These are phyloP conservation scores for Rhinoptilus africanus DNA, from an alignment of 2,113 vertebrate species.

Conservation along the genomic window DNA sequence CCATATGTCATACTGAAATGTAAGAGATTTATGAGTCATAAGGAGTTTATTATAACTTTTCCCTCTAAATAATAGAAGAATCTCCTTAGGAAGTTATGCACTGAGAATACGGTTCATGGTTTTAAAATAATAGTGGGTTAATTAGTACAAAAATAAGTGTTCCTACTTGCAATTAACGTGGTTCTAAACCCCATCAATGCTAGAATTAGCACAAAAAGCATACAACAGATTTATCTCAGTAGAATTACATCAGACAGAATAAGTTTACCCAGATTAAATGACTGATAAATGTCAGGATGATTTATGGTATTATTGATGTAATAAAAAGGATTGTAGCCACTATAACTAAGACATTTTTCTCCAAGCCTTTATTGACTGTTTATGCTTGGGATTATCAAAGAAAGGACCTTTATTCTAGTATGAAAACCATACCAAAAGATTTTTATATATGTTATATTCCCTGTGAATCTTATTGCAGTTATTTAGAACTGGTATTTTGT, in stretches of 20 bases:
- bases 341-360: background rate
- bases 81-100: background rate
- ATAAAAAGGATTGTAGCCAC: background rate
- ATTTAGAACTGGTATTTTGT: background rate
- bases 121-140: conserved; percentile 1
- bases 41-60: background rate
- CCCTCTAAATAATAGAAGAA: background rate
- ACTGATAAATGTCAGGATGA: conserved; percentile 22
- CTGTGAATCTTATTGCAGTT: background rate
- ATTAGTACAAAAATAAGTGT: background rate
- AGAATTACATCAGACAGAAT: background rate
- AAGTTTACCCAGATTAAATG: conserved; percentile 23
- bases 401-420: background rate
- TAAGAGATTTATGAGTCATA: background rate
- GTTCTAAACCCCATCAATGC: background rate
- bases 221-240: background rate
- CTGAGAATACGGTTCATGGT: background rate
- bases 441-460: background rate
- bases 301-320: background rate
- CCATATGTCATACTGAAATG: background rate
- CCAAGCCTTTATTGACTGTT: background rate
- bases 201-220: background rate
- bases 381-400: background rate
- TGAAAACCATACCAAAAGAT: background rate
- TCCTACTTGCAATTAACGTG: background rate